Conservation (phyloP, 2,888 invertebrate genomes). For the Aproaerema taeniolella region DNA sequence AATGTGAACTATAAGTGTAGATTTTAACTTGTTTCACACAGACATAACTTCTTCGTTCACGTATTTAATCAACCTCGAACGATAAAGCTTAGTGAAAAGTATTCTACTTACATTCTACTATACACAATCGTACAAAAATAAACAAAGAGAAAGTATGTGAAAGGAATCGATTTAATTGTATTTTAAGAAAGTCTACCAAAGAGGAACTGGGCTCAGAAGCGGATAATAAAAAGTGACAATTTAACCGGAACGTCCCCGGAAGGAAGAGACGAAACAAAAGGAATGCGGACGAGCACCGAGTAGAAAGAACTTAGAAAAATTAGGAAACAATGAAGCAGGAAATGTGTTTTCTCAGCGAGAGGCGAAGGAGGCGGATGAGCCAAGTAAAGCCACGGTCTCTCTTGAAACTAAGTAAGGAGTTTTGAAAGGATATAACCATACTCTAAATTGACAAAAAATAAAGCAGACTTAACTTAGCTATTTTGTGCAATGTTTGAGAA, state of each 20-base stretch:
- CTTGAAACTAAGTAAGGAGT: background rate
- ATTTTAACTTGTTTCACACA: too few relatives aligned
- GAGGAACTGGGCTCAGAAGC: constrained; percentile 33
- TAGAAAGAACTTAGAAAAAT: constrained; percentile 61
- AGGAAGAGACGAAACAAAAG: constrained; percentile 57
- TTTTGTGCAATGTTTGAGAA: too few relatives aligned
- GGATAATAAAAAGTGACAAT: constrained; percentile 62
- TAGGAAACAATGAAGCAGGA: constrained; percentile 64
- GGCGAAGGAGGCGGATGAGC: constrained; percentile 21
- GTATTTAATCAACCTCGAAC: too few relatives aligned
- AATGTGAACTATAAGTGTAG: too few relatives aligned
- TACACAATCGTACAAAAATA: constrained; percentile 5
- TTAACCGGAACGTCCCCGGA: constrained; percentile 57
- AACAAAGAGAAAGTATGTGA: constrained; percentile 12
- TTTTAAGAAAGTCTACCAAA: constrained; percentile 18
- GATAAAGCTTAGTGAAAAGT: too few relatives aligned
- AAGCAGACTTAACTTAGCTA: too few relatives aligned
- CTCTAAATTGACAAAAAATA: too few relatives aligned
- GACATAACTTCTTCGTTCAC: too few relatives aligned
- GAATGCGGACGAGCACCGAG: constrained; percentile 36
- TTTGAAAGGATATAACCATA: too few relatives aligned
- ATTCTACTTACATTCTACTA: too few relatives aligned
- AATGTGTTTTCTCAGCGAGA: constrained; percentile 52
- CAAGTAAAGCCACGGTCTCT: background rate
- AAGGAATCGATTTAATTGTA: constrained; percentile 19